Conservation (phyloP, 2,888 invertebrate genomes). For the Lomographa bimaculata region DNA sequence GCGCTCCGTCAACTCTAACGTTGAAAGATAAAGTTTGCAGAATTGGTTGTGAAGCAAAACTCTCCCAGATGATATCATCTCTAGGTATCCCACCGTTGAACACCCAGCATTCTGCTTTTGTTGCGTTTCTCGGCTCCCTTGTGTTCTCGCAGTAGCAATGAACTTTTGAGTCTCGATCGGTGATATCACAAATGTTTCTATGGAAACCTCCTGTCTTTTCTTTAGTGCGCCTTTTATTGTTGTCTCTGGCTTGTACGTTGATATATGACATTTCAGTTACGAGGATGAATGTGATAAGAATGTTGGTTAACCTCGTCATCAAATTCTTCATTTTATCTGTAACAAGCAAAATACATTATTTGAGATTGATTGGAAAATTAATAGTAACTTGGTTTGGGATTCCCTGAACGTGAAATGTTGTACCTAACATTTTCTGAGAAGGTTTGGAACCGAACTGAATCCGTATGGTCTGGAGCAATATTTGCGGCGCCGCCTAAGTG, state of each 20-base stretch:
- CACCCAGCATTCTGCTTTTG: conserved; percentile 91
- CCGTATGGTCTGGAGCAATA: conserved; percentile 18
- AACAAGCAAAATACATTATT: conserved; percentile 59
- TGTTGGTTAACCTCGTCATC: conserved; percentile 67
- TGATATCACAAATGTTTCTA: conserved; percentile 84
- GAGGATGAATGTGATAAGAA: conserved; percentile 70
- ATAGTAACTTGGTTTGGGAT: conserved; percentile 28
- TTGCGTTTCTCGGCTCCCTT: conserved; percentile 81
- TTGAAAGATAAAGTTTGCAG: conserved; percentile 88
- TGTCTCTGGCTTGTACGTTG: conserved; percentile 73
- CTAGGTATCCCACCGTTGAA: conserved; percentile 87
- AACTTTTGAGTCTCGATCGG: conserved; percentile 81
- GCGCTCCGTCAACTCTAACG: conserved; percentile 86
- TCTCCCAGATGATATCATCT: conserved; percentile 89
- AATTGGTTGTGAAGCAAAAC: conserved; percentile 88
- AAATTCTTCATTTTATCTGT: conserved; percentile 75
- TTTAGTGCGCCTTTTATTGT: conserved; percentile 70
- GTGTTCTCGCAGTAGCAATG: conserved; percentile 87
- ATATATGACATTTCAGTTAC: conserved; percentile 77
- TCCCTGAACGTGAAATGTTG: conserved; percentile 21
- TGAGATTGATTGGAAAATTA: conserved; percentile 23
- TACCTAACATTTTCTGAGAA: conserved; percentile 19
- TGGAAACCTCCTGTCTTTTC: conserved; percentile 76
- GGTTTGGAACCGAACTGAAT: conserved; percentile 13
- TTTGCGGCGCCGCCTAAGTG: conserved; percentile 22